A percentile compares a stretch with the other conserved stretches of the same genome.
Conservation (phyloP, 1,140 invertebrate genomes). For the Wasmannia auropunctata region DNA sequence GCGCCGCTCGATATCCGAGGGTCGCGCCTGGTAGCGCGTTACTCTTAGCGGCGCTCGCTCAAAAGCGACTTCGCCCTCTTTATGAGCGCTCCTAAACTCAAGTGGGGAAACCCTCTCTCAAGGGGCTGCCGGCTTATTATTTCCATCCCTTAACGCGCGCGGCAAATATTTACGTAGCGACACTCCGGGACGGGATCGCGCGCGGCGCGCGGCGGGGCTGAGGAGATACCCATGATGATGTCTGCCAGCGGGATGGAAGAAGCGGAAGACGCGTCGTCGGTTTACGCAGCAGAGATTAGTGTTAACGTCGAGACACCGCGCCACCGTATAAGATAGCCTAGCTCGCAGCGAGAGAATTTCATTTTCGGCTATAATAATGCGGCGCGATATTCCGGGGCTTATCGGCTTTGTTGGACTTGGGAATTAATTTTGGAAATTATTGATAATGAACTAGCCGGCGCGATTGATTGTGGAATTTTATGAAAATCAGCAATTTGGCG, state of each 20-base stretch:
- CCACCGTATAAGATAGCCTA: slow-evolving; percentile 17
- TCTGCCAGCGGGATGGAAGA: slow-evolving; percentile 25
- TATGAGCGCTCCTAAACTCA: slow-evolving; percentile 62
- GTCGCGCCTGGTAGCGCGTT: slow-evolving; percentile 27
- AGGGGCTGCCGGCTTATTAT: slow-evolving; percentile 75
- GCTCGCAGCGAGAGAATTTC: slow-evolving; percentile 39
- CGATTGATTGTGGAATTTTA: slow-evolving; percentile 50
- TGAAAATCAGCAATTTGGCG: slow-evolving; percentile 45
- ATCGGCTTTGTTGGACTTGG: slow-evolving; percentile 38
- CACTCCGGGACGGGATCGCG: neutral
- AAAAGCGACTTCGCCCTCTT: slow-evolving; percentile 17
- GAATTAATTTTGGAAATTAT: slow-evolving; percentile 55
- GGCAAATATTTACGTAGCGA: slow-evolving; percentile 76
- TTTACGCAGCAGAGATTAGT: slow-evolving; percentile 40
- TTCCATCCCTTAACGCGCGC: slow-evolving; percentile 72
- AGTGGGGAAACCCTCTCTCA: slow-evolving; percentile 28
- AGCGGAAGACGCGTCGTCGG: slow-evolving; percentile 24
- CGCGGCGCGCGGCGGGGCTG: neutral
- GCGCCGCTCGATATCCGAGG: slow-evolving; percentile 62
- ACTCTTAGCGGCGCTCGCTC: slow-evolving; percentile 48
- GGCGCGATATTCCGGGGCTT: slow-evolving; percentile 18
- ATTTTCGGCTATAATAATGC: slow-evolving; percentile 52
- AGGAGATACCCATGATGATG: slow-evolving; percentile 45
- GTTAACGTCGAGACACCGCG: slow-evolving; percentile 38
- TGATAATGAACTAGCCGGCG: slow-evolving; percentile 37